Percentiles rank a stretch among this genome's conserved stretches.
These are phyloP conservation scores for Stegodyphus dumicola DNA, from an alignment of 1,140 invertebrate genomes.

Conservation along the genomic window DNA sequence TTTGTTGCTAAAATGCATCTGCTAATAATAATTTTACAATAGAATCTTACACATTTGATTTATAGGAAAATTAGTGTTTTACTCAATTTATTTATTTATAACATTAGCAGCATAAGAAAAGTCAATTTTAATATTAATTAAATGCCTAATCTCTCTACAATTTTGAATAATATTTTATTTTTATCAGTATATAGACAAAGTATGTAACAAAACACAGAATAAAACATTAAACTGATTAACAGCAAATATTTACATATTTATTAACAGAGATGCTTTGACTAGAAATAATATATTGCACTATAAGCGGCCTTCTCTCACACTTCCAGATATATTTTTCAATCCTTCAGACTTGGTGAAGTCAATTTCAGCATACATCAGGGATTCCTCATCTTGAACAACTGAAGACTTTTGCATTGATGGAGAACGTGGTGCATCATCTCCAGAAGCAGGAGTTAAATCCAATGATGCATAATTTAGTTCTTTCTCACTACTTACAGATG, in stretches of 20 bases:
- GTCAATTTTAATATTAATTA: too few relatives aligned
- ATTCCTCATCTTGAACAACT: conserved; percentile 16
- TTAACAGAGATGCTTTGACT: too few relatives aligned
- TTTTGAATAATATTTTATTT: too few relatives aligned
- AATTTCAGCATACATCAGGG: conserved; percentile 55
- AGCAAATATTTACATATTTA: neutral
- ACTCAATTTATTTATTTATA: too few relatives aligned
- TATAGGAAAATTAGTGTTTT: too few relatives aligned
- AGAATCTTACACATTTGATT: too few relatives aligned
- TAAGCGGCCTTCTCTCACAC: conserved; percentile 51
- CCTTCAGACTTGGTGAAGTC: conserved; percentile 62
- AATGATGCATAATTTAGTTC: conserved; percentile 77
- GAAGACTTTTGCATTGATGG: conserved; percentile 9
- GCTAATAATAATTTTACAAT: too few relatives aligned
- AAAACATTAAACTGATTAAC: neutral
- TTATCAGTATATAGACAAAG: too few relatives aligned
- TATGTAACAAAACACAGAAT: neutral
- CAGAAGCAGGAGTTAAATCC: conserved; percentile 70
- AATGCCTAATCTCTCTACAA: too few relatives aligned
- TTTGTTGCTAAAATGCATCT: too few relatives aligned
- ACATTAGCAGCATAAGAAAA: too few relatives aligned
- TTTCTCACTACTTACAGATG: conserved; percentile 69
- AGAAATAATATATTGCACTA: conserved; percentile 36
- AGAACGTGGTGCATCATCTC: conserved; percentile 21
- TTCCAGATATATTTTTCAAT: conserved; percentile 52